Conservation (phyloP, 2,888 invertebrate species). For the Alentia gelatinosa region DNA sequence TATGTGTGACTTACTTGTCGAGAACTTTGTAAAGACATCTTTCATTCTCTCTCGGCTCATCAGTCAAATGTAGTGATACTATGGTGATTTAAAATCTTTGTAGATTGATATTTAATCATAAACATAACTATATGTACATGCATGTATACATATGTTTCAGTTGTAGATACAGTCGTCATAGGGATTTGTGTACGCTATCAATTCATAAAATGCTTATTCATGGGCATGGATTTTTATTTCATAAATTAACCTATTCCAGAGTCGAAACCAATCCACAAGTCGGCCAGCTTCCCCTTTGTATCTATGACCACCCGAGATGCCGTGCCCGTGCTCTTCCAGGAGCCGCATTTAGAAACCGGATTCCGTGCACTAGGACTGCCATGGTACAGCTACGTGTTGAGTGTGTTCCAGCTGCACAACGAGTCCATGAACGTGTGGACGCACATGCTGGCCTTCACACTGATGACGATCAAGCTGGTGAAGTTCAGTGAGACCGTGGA, state of each 20-base stretch:
- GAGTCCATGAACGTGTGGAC: slow-evolving; percentile 80
- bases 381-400: slow-evolving; percentile 76
- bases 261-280: not conserved
- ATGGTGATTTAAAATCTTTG: too few species aligned
- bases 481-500: slow-evolving; percentile 71
- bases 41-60: too few species aligned
- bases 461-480: slow-evolving; percentile 66
- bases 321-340: slow-evolving; percentile 77
- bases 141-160: too few species aligned
- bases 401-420: slow-evolving; percentile 78
- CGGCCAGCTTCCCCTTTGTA: slow-evolving; percentile 29
- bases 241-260: not conserved
- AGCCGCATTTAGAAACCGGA: slow-evolving; percentile 77
- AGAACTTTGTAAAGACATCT: too few species aligned
- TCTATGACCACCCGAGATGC: slow-evolving; percentile 65
- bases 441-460: slow-evolving; percentile 72
- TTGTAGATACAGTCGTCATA: too few species aligned
- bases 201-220: too few species aligned
- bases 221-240: not conserved
- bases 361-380: slow-evolving; percentile 77
- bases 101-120: too few species aligned
- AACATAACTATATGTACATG: too few species aligned
- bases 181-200: too few species aligned
- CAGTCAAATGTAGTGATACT: too few species aligned
- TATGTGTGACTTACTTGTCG: too few species aligned